Evolutionary conservation across 2,113 vertebrate species (phyloP).

Genomic region (Tragelaphus imberbis): DNA sequence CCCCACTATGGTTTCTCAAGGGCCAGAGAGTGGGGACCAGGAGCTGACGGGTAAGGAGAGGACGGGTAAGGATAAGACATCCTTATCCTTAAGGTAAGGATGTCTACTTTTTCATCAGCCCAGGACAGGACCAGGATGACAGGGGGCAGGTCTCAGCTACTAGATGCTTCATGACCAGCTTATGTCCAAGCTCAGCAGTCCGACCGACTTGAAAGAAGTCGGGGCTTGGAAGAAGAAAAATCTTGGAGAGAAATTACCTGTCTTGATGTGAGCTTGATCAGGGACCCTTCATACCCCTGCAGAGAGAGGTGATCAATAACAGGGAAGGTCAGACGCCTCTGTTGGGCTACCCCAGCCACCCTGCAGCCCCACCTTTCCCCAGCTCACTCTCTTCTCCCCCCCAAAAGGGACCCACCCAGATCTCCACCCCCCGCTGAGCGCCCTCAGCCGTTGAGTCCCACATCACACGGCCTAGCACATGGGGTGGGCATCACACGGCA

Average conservation of each 20-base stretch:
- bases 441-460: background rate
- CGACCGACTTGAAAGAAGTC: too few species aligned
- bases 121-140: background rate
- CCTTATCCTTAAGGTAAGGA: too few species aligned
- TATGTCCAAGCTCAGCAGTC: background rate
- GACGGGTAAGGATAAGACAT: too few species aligned
- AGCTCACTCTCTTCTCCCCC: background rate
- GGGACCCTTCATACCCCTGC: conserved; percentile 98
- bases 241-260: conserved; percentile 84
- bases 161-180: background rate
- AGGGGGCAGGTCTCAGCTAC: background rate
- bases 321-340: background rate
- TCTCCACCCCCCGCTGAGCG: accelerated
- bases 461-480: background rate
- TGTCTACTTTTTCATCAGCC: background rate
- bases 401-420: background rate
- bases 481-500: accelerated
- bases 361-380: background rate
- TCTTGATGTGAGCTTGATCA: conserved; percentile 99
- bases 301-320: conserved; percentile 68
- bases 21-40: background rate
- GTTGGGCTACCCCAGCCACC: background rate
- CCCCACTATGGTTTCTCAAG: background rate
- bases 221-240: background rate
- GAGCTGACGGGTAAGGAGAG: background rate